phyloP scores from a whole-genome alignment of 2,888 invertebrate genomes.

The Phyllotreta striolata region DNA sequence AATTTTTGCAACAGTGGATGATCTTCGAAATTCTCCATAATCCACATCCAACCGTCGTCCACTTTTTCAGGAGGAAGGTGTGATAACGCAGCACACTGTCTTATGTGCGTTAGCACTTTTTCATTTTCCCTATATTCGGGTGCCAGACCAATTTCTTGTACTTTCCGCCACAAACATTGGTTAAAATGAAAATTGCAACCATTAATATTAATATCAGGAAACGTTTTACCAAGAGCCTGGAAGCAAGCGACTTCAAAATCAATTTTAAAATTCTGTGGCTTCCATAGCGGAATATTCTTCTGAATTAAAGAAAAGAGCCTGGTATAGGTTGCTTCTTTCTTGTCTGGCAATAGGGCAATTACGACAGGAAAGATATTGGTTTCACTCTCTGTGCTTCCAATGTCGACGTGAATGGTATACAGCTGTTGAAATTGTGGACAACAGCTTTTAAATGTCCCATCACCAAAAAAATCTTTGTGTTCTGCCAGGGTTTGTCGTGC shows the following conservation, averaged over 20 bases:
- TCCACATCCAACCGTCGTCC: conserved; percentile 4
- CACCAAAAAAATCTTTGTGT: no score
- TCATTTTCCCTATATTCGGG: no score
- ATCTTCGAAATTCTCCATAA: conserved; percentile 13
- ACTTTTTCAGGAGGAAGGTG: conserved; percentile 9
- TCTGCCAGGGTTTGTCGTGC: no score
- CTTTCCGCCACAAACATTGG: conserved; percentile 9
- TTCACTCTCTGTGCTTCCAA: no score
- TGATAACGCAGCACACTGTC: no score
- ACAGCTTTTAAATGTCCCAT: no score
- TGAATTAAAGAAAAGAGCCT: conserved; percentile 8
- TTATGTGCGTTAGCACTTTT: no score
- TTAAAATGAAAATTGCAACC: neutral
- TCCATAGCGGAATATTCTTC: conserved; percentile 3
- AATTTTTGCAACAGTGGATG: conserved; percentile 11
- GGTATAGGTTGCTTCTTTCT: neutral
- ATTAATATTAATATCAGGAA: conserved; percentile 1
- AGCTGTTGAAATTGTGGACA: no score
- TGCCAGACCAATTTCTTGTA: no score
- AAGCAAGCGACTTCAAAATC: conserved; percentile 12
- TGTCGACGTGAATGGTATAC: no score
- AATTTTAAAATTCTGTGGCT: conserved; percentile 6
- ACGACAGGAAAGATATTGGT: no score
- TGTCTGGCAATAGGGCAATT: no score
- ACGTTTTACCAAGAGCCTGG: neutral